phyloP scores from a whole-genome alignment of 2,113 vertebrate species.

The Ia io region DNA sequence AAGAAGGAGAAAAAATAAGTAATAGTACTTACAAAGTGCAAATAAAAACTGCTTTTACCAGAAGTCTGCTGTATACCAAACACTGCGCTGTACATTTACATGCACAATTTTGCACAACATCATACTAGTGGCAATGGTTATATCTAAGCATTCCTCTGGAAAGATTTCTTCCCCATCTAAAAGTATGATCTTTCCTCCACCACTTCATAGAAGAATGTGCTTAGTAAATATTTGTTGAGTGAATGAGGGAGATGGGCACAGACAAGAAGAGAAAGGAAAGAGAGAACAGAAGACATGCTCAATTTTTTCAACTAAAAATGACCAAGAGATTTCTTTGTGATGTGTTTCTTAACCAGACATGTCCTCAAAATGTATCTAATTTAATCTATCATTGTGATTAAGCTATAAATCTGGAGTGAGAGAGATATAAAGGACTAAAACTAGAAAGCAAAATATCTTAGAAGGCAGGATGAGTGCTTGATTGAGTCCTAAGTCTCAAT shows the following conservation, averaged over 20 bases:
- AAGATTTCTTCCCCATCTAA: not conserved
- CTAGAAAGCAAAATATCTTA: slow-evolving; percentile 31
- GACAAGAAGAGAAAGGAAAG: slow-evolving; percentile 33
- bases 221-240: not conserved
- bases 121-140: not conserved
- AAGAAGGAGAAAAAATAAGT: not conserved
- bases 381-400: not conserved
- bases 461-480: not conserved
- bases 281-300: not conserved
- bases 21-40: not conserved
- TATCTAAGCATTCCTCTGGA: slow-evolving; percentile 6
- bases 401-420: not conserved
- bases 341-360: not conserved
- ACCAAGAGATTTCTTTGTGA: slow-evolving; percentile 12
- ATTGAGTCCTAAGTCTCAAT: not conserved
- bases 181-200: not conserved
- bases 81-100: not conserved
- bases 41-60: not conserved
- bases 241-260: slow-evolving; percentile 12
- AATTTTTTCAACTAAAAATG: slow-evolving; percentile 25
- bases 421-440: slow-evolving; percentile 25
- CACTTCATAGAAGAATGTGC: not conserved
- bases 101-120: not conserved
- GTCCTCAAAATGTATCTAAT: slow-evolving; percentile 6
- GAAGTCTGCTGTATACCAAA: not conserved